A percentile compares a stretch with the other conserved stretches of the same genome.
Conservation (phyloP, 2,888 invertebrate species). For the Phaedon cochleariae region DNA sequence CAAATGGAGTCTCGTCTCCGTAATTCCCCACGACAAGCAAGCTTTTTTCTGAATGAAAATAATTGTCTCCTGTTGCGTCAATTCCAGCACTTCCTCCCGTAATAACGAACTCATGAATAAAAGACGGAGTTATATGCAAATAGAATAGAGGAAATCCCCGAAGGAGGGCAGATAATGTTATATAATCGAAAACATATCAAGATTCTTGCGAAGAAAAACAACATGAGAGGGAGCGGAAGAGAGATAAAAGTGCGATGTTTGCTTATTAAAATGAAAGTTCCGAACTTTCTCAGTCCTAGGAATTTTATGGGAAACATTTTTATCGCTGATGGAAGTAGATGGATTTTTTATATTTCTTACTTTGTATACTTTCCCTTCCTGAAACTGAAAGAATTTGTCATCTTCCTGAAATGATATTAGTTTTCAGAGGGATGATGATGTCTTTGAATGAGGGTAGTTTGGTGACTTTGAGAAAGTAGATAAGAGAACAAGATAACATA, state of each 20-base stretch:
- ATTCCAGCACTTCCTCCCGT: slow-evolving; percentile 2
- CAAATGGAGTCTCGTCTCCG: not conserved
- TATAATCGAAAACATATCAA: slow-evolving; percentile 33
- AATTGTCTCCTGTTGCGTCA: slow-evolving; percentile 16
- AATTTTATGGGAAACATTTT: slow-evolving; percentile 22
- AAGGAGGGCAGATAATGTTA: slow-evolving; percentile 26
- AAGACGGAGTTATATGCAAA: slow-evolving; percentile 26
- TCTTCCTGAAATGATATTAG: no score
- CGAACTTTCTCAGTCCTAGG: slow-evolving; percentile 12
- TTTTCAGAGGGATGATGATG: no score
- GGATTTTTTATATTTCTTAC: slow-evolving; percentile 14
- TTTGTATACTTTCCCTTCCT: not conserved
- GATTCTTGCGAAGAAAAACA: slow-evolving; percentile 27
- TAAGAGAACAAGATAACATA: no score
- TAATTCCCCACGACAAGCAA: not conserved
- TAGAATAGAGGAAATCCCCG: slow-evolving; percentile 21
- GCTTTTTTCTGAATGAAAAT: not conserved
- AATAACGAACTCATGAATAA: slow-evolving; percentile 29
- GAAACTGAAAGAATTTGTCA: not conserved
- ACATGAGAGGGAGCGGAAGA: slow-evolving; percentile 11
- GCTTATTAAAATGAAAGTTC: slow-evolving; percentile 28
- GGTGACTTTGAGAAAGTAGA: no score
- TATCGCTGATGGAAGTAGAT: slow-evolving; percentile 21
- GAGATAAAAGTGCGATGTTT: slow-evolving; percentile 22
- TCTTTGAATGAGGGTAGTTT: no score